Evolutionary conservation across 2,888 invertebrate genomes (phyloP), one percentile per base, ranked within the genome.

Genomic region (Rhimphoctona megacephalus): DNA sequence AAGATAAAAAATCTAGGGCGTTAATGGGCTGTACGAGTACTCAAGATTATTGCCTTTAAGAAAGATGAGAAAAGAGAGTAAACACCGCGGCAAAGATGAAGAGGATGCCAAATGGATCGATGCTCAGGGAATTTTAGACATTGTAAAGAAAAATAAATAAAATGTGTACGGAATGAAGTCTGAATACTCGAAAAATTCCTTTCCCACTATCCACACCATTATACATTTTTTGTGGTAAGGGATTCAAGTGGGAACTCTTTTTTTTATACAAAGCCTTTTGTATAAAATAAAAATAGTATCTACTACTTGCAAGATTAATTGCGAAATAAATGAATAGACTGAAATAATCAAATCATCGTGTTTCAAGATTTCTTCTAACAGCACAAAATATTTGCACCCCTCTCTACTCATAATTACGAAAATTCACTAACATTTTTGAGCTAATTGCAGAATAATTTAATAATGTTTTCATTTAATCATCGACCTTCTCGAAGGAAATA

Each of bases 31-130:
- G 77, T 25, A n/a, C 54, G 66, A 43, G 81, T 81, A 81, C 85
- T 85, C 67, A 67, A 66, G 78, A 57, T 85, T 81, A 85, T 85
- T 85, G 57, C 73, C 54, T 73, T 43, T 8, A 19, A 49, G 33
- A 46, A 30, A 39, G 69, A 52, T 49, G 74, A 43, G 61, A 57
- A 81, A 57, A 72, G 6, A 14, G 0, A 22, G 57, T 22, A 61
- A 76, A 61, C 36, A 70, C 7, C 1, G 43, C 14, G 22, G 46
- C 49, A 52, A 81, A 54, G 46, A 64, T 67, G 46, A 54, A 52
- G 54, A 9, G 25, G 39, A 25, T 61, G 43, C 17, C 61, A 61
- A 61, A 43, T 46, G 39, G 61, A 61, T 74, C 74, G 74, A 74
- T 57, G 57, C 17, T 61, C 7, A 17, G 17, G 25, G 1, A 17